Evolutionary conservation across 2,888 invertebrate genomes (phyloP).

Genomic region (Thumatha senex): DNA sequence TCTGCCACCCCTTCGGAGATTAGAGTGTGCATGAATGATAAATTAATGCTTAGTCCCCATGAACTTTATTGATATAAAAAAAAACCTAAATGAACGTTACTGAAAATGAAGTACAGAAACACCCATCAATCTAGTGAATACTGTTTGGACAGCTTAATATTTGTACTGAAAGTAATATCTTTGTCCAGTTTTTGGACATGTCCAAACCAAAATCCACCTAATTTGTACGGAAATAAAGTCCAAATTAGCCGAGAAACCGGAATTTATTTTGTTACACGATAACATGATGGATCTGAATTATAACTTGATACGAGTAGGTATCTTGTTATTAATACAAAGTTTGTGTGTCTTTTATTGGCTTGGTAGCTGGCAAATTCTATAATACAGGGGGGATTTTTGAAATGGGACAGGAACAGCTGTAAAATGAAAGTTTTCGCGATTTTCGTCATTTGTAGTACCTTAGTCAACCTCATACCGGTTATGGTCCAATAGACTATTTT

Average conservation of each 20-base stretch:
- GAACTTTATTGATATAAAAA: background rate
- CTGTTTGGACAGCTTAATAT: constrained; percentile 4
- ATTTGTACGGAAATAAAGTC: background rate
- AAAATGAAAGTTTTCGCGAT: too few species aligned
- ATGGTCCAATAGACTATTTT: too few species aligned
- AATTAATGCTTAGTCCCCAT: too few species aligned
- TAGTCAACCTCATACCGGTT: too few species aligned
- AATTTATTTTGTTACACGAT: background rate
- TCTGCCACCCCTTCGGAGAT: too few species aligned
- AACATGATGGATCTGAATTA: constrained; percentile 1
- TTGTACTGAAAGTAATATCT: constrained; percentile 10
- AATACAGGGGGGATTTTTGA: too few species aligned
- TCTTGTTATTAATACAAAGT: background rate
- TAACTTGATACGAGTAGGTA: background rate
- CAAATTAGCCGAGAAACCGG: background rate
- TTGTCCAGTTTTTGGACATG: background rate
- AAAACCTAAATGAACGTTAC: background rate
- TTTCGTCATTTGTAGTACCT: too few species aligned
- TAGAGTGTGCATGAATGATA: too few species aligned
- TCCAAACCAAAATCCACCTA: background rate
- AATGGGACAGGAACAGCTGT: too few species aligned
- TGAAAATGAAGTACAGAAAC: constrained; percentile 1
- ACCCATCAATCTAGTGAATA: constrained; percentile 4
- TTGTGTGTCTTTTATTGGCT: background rate
- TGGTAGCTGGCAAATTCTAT: background rate